Evolutionary conservation across 2,797 vertebrate genomes (phyloP).

Genomic region (Liasis olivaceus): DNA sequence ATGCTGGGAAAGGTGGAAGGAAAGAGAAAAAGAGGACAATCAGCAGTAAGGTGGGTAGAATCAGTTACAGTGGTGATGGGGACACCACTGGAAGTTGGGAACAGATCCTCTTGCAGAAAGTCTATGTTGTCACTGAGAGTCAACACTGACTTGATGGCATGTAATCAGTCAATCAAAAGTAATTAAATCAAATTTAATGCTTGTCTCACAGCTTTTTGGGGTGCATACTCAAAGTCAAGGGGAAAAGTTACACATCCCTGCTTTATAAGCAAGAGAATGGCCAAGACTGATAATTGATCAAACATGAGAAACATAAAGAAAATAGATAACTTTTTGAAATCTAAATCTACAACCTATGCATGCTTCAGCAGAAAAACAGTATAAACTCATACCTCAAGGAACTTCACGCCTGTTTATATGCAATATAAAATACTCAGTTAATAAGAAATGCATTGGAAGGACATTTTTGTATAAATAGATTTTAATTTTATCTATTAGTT

Average conservation of each 20-base stretch:
- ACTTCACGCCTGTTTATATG: not conserved
- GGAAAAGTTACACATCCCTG: not conserved
- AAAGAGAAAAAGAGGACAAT: too few relatives aligned
- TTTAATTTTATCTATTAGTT: conserved; percentile 43
- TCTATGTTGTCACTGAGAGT: too few relatives aligned
- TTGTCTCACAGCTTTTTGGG: not conserved
- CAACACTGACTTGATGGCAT: too few relatives aligned
- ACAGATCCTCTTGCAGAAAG: too few relatives aligned
- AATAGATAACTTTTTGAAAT: not conserved
- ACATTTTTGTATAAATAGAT: conserved; percentile 41
- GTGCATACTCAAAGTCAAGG: not conserved
- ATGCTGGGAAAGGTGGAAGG: too few relatives aligned
- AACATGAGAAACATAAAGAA: not conserved
- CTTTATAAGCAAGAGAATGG: not conserved
- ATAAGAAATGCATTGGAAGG: not conserved
- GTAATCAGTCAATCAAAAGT: too few relatives aligned
- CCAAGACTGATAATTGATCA: not conserved
- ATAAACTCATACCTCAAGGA: not conserved
- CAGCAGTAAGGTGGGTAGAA: too few relatives aligned
- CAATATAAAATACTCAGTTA: not conserved
- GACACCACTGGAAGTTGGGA: too few relatives aligned
- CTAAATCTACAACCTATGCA: not conserved
- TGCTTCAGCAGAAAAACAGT: not conserved
- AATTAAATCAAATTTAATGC: not conserved
- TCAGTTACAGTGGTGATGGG: too few relatives aligned